Percentiles rank a stretch among this genome's conserved stretches.
These are phyloP conservation scores for Pyralis farinalis DNA, from an alignment of 2,888 invertebrate genomes.

Conservation along the genomic window DNA sequence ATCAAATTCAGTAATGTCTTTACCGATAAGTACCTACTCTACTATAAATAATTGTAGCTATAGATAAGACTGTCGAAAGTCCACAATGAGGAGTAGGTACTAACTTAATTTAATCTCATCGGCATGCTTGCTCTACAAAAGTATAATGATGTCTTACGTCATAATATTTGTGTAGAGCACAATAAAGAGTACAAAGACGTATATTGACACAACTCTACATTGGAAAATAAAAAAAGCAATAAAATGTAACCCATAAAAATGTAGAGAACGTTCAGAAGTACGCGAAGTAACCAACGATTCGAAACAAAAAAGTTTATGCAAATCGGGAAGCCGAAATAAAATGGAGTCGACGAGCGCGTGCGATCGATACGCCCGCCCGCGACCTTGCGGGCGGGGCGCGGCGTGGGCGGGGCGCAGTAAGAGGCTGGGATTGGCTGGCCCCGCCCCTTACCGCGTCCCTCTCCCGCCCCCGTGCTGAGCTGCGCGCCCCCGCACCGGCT, in stretches of 20 bases:
- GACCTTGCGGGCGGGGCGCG: slow-evolving; percentile 73
- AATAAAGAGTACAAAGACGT: no score
- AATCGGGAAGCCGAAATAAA: slow-evolving; percentile 76
- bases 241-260: slow-evolving; percentile 15
- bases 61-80: no score
- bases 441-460: slow-evolving; percentile 47
- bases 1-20: no score
- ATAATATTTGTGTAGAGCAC: no score
- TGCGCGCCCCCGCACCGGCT: slow-evolving; percentile 30
- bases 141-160: no score
- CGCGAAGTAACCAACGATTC: slow-evolving; percentile 47
- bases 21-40: no score
- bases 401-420: slow-evolving; percentile 66
- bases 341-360: slow-evolving; percentile 74
- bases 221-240: background rate
- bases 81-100: no score
- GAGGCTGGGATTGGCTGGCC: slow-evolving; percentile 65
- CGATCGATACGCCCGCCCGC: slow-evolving; percentile 72
- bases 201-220: background rate
- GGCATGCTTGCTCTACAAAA: no score
- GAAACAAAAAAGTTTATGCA: slow-evolving; percentile 77
- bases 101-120: no score
- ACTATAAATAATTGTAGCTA: no score
- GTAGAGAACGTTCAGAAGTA: slow-evolving; percentile 27
- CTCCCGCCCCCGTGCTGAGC: slow-evolving; percentile 29